Conservation (phyloP, 2,888 invertebrate genomes). For the Latrodectus elegans region DNA sequence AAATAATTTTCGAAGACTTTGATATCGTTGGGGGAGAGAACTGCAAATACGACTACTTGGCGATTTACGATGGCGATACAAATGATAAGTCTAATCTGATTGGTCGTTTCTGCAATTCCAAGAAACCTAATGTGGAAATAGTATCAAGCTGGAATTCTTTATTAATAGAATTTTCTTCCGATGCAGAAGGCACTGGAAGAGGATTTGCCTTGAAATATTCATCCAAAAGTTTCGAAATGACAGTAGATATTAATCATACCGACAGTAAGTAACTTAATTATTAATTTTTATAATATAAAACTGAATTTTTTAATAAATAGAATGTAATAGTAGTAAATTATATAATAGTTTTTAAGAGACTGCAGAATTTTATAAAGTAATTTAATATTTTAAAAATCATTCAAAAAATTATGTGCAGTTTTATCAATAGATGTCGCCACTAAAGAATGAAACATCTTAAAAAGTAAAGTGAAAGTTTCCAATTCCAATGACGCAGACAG, state of each 20-base stretch:
- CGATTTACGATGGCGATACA: conserved; percentile 71
- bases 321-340: too few relatives aligned
- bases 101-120: conserved; percentile 72
- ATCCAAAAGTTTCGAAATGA: conserved; percentile 70
- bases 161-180: conserved; percentile 72
- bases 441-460: too few relatives aligned
- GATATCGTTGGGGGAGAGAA: conserved; percentile 71
- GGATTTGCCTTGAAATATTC: conserved; percentile 72
- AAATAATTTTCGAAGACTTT: conserved; percentile 72
- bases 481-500: too few relatives aligned
- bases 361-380: too few relatives aligned
- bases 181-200: conserved; percentile 70
- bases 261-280: too few relatives aligned
- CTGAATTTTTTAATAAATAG: too few relatives aligned
- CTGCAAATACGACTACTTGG: conserved; percentile 72
- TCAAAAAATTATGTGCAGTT: too few relatives aligned
- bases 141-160: conserved; percentile 72
- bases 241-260: conserved; percentile 28
- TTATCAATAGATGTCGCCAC: too few relatives aligned
- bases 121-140: conserved; percentile 70
- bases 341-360: too few relatives aligned
- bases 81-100: conserved; percentile 70
- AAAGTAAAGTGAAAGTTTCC: too few relatives aligned
- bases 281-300: too few relatives aligned
- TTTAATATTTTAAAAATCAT: too few relatives aligned